Percentiles rank a stretch among this genome's conserved stretches.
These are phyloP conservation scores for Pseudonaja textilis DNA, from an alignment of 2,113 vertebrate species.

Conservation along the genomic window DNA sequence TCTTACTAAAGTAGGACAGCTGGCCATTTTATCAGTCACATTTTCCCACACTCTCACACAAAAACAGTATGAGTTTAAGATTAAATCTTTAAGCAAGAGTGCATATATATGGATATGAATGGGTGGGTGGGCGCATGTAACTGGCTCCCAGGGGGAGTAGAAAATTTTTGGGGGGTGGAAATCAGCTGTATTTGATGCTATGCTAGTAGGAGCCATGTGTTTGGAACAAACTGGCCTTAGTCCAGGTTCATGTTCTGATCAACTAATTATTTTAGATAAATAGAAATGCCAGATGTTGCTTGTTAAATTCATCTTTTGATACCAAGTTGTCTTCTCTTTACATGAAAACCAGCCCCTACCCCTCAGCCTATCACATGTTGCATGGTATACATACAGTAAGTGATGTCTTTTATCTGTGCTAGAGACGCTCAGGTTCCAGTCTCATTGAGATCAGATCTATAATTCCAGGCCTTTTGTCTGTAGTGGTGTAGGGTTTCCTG, in stretches of 20 bases:
- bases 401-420: neutral
- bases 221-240: neutral
- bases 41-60: neutral
- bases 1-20: neutral
- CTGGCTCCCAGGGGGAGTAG: neutral
- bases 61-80: neutral
- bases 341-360: neutral
- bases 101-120: neutral
- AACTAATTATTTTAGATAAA: neutral
- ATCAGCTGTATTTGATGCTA: fast-evolving
- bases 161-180: neutral
- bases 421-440: neutral
- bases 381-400: neutral
- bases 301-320: neutral
- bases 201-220: conserved; percentile 5
- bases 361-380: neutral
- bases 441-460: neutral
- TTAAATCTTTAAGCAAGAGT: neutral
- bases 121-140: neutral
- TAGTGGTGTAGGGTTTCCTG: too few relatives aligned
- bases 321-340: neutral
- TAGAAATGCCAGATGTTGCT: neutral
- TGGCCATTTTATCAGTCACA: too few relatives aligned
- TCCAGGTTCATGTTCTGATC: fast-evolving
- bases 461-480: neutral